Base-by-base conservation (phyloP, 2,888 invertebrate species). In the Syrphus vitripennis region DNA sequence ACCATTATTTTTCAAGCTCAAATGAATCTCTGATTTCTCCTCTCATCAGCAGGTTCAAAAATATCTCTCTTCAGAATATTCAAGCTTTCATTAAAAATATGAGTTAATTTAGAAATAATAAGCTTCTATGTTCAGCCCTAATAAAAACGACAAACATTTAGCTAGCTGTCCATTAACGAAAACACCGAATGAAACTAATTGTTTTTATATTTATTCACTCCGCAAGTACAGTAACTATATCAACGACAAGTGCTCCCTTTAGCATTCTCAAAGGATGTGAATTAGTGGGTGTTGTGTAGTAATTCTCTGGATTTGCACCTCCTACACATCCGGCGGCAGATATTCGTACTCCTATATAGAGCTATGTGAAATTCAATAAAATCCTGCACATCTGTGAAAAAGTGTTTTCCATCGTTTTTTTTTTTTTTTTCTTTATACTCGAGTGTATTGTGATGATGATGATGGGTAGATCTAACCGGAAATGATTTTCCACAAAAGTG, bases 401-500 rank as follows among this genome's bases (percentile, higher is more conserved):
- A 86, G 74, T 82, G 70, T 53, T 74, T 61, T 65, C 31, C 21
- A 48, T 74, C 19, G 10, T 65, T 16, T 45, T 45, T 59, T 16
- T 45, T 6, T 57, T 6, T 31, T 6, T 26, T 24, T 57, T 16
- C 16, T 59, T 34, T 63, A n/a, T 65, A 9, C 40, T 26, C 16
- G 42, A 3, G 55, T 67, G 55, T 67, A 72, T 81, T 77, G 81
- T 74, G 82, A 3, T 19, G 12, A 3, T 9, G 34, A 19, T 48
- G 34, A 19, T 29, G 65, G 77, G 86, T 86, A 78, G 67, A 84
- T 84, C 72, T 81, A 86, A 78, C 86, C 86, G 77, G 86, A 86
- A 86, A 81, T 86, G 86, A 86, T 86, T 86, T 82, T 69, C 82
- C 70, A 50, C 86, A 86, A 86, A 86, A 86, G 86, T 74, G 86